Evolutionary conservation across 2,797 vertebrate species (phyloP).

Genomic region (Chrysolophus pictus): DNA sequence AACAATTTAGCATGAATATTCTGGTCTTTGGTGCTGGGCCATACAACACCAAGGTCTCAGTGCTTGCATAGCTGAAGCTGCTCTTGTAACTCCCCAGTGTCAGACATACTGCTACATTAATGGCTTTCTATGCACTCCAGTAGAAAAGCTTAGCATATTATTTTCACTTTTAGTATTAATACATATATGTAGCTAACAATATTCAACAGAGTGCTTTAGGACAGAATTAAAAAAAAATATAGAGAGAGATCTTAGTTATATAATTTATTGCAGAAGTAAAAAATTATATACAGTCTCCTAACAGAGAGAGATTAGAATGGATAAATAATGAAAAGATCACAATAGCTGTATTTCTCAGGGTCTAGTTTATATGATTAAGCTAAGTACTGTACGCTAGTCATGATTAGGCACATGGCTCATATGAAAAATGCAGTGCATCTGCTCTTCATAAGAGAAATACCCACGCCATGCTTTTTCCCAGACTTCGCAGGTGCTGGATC

Average conservation of each 20-base stretch:
- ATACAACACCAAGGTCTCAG: slow-evolving; percentile 11
- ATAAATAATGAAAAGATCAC: slow-evolving; percentile 74
- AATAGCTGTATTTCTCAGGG: slow-evolving; percentile 59
- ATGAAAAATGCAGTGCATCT: slow-evolving; percentile 64
- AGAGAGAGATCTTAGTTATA: slow-evolving; percentile 47
- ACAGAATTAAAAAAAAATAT: slow-evolving; percentile 35
- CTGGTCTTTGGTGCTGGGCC: slow-evolving; percentile 7
- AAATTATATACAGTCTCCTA: slow-evolving; percentile 66
- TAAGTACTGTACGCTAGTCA: slow-evolving; percentile 30
- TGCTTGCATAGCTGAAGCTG: not conserved
- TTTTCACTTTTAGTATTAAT: slow-evolving; percentile 39
- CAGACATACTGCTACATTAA: slow-evolving; percentile 1
- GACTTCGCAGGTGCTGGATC: not conserved
- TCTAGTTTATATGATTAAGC: slow-evolving; percentile 69
- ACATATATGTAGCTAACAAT: slow-evolving; percentile 2
- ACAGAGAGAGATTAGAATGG: slow-evolving; percentile 70
- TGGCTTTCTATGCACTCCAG: not conserved
- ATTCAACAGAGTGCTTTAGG: slow-evolving; percentile 52
- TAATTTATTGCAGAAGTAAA: slow-evolving; percentile 68
- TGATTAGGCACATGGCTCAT: slow-evolving; percentile 20
- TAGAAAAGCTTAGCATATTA: slow-evolving; percentile 19
- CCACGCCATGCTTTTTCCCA: slow-evolving; percentile 14
- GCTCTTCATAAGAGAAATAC: slow-evolving; percentile 55
- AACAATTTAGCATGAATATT: slow-evolving; percentile 40
- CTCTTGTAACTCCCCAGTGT: not conserved